phyloP scores from a whole-genome alignment of 1,140 invertebrate genomes.

The Drosophila littoralis region DNA sequence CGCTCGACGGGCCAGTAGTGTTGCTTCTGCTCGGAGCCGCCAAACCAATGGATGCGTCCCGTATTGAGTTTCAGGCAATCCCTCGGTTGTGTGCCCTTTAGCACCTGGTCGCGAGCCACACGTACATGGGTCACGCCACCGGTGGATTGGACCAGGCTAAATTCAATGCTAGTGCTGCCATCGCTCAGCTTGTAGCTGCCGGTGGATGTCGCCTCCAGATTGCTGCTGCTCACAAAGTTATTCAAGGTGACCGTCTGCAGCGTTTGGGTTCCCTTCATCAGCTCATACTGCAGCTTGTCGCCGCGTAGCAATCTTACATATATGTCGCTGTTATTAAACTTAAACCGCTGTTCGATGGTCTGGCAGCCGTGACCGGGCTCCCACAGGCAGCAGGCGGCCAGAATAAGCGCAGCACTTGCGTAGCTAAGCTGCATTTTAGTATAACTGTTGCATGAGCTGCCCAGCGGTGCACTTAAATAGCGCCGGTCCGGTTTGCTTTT shows the following conservation, averaged over 20 bases:
- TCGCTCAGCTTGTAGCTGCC: slow-evolving; percentile 57
- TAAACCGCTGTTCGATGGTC: slow-evolving; percentile 68
- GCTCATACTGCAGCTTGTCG: slow-evolving; percentile 65
- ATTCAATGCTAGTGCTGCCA: slow-evolving; percentile 60
- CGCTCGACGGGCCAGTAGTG: slow-evolving; percentile 89
- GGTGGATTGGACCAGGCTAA: slow-evolving; percentile 52
- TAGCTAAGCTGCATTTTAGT: slow-evolving; percentile 39
- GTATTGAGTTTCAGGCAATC: slow-evolving; percentile 70
- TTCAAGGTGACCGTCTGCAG: slow-evolving; percentile 73
- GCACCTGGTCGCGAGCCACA: slow-evolving; percentile 66
- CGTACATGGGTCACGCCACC: slow-evolving; percentile 61
- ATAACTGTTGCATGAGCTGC: slow-evolving; percentile 6
- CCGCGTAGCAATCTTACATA: slow-evolving; percentile 68
- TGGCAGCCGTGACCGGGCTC: slow-evolving; percentile 26
- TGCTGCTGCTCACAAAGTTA: slow-evolving; percentile 62
- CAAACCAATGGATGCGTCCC: slow-evolving; percentile 85
- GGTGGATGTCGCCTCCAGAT: slow-evolving; percentile 46
- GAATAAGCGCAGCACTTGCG: slow-evolving; percentile 19
- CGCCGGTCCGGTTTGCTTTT: neutral
- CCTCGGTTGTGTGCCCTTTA: slow-evolving; percentile 56
- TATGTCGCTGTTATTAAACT: slow-evolving; percentile 70
- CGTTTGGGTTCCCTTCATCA: slow-evolving; percentile 66
- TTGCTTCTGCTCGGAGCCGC: slow-evolving; percentile 86
- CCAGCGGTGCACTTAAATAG: slow-evolving; percentile 15
- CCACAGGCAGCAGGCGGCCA: slow-evolving; percentile 41